Evolutionary conservation across 2,113 vertebrate genomes (phyloP), one percentile per base, ranked within the genome.

Genomic region (Atherinomorus stipes): DNA sequence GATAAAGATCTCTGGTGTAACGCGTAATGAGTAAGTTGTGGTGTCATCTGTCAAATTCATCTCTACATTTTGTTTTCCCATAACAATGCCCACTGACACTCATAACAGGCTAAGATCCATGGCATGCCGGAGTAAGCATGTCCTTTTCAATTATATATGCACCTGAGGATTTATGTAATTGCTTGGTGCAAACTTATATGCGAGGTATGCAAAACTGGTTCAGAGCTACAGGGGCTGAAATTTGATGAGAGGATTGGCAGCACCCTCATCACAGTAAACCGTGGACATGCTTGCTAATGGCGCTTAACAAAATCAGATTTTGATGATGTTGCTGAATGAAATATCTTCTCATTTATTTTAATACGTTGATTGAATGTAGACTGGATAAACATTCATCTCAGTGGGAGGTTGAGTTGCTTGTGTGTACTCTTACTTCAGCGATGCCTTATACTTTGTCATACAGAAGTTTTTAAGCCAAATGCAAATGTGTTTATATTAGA

Each of bases 21-120:
- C 49, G 15, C 22, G 1, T 80, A 76, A 85, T 87, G 82, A 81
- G 57, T 68, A 65, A 74, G 68, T 71, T 62, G 54, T 53, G 67
- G 68, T 74, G 80, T 89, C 67, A 76, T 88, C 84, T 65, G 67
- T 89, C 76, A 86, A 79, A 81, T 85, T 26, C 19, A 60, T 75
- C 61, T 65, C 74, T 12, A n/a, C 42, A 23, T 23, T 70, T 54
- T 60, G 61, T 85, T 79, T 80, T 53, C 59, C 44, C 51, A 74
- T 71, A 74, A 61, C 13, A 38, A 23, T 49, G 54, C 45, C 67
- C 68, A 65, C 49, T 37, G 79, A 80, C 75, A 61, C 65, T 38
- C 49, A 26, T 64, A 74, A 71, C 76, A 71, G 52, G 74, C 63
- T 71, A 45, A 80, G 74, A 64, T 80, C 62, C 53, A 80, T 37